Evolutionary conservation across 2,113 vertebrate genomes (phyloP).

Genomic region (Rhea americana): DNA sequence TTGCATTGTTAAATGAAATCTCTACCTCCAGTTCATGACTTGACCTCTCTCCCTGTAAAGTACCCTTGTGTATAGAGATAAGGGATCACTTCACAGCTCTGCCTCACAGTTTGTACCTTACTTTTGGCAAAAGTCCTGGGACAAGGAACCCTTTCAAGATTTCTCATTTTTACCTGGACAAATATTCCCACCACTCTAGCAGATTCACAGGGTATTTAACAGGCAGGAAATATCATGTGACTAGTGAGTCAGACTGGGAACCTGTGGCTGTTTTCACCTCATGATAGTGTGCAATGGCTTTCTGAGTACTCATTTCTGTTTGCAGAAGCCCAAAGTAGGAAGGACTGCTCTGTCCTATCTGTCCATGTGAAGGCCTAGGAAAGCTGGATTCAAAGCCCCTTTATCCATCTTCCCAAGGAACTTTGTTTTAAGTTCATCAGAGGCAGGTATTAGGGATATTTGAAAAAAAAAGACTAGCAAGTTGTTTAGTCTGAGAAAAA

Average conservation of each 20-base stretch:
- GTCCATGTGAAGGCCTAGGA: background rate
- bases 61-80: background rate
- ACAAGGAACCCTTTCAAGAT: background rate
- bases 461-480: background rate
- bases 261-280: background rate
- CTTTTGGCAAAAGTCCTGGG: background rate
- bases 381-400: background rate
- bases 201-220: background rate
- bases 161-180: background rate
- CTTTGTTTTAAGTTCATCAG: background rate
- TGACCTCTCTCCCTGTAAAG: background rate
- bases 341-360: background rate
- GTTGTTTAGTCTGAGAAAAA: background rate
- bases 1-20: background rate
- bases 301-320: background rate
- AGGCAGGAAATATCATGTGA: background rate
- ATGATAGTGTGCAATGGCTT: background rate
- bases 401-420: background rate
- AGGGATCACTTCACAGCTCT: background rate
- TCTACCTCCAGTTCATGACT: background rate
- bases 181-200: background rate
- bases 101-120: background rate
- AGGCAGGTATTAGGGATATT: background rate
- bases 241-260: background rate
- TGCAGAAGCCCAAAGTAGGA: background rate